Conservation (phyloP, 1,140 invertebrate genomes). For the Heliconius melpomene region DNA sequence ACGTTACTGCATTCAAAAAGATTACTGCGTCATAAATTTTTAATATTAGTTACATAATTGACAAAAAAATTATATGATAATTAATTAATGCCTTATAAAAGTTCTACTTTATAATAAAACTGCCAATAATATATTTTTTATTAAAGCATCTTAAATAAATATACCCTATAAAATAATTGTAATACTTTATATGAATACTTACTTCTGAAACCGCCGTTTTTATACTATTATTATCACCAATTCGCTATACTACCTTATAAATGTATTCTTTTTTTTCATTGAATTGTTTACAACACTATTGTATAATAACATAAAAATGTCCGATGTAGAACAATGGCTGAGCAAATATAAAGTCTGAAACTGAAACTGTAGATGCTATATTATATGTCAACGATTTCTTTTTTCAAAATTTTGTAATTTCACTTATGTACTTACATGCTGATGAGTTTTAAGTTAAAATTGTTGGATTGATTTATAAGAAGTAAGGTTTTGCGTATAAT, state of each 20-base stretch:
- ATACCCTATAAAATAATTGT: not conserved
- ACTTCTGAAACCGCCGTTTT: not conserved
- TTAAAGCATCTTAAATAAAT: not conserved
- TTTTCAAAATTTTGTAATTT: constrained; percentile 5
- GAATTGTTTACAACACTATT: not conserved
- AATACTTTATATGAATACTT: not conserved
- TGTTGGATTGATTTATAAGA: constrained; percentile 14
- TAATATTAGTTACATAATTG: too few species aligned
- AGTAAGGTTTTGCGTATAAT: constrained; percentile 17
- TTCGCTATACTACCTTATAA: not conserved
- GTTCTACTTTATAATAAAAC: too few species aligned
- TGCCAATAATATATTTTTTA: not conserved
- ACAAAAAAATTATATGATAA: too few species aligned
- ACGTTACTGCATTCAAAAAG: too few species aligned
- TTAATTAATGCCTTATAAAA: too few species aligned
- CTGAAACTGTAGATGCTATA: constrained; percentile 36
- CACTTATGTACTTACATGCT: constrained; percentile 33
- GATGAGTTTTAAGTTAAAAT: constrained; percentile 24
- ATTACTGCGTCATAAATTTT: too few species aligned
- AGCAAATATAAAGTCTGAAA: constrained; percentile 37
- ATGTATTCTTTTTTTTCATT: not conserved
- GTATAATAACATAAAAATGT: not conserved
- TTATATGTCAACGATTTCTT: not conserved
- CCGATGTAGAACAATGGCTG: constrained; percentile 30
- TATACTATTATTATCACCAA: not conserved